Evolutionary conservation across 2,797 vertebrate species (phyloP).

Genomic region (Falco cherrug): DNA sequence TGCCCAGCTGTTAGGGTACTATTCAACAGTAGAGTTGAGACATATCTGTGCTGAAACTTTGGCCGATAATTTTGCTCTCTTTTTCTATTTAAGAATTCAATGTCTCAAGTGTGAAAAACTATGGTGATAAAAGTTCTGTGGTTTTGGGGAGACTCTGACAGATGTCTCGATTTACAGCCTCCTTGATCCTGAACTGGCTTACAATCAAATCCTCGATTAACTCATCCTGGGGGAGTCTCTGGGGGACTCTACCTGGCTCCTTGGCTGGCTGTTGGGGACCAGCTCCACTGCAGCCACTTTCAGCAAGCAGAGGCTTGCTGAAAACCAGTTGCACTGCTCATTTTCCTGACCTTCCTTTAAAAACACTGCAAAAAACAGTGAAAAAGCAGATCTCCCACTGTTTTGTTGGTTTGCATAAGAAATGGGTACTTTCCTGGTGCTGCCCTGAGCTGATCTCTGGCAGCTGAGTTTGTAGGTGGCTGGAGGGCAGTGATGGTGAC

Average conservation of each 20-base stretch:
- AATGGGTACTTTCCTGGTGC: not conserved
- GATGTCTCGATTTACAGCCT: not conserved
- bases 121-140: not conserved
- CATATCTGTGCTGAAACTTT: not conserved
- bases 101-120: not conserved
- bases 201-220: not conserved
- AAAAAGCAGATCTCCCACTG: not conserved
- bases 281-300: not conserved
- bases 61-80: not conserved
- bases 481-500: not conserved
- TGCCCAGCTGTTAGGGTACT: not conserved
- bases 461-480: not conserved
- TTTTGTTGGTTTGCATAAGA: not conserved
- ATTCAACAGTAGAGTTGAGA: not conserved
- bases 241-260: not conserved
- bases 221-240: not conserved
- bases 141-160: not conserved
- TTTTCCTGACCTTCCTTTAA: not conserved
- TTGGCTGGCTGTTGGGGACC: not conserved
- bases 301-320: not conserved
- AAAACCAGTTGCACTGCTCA: not conserved
- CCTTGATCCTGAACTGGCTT: not conserved
- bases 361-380: fast-evolving
- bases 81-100: not conserved
- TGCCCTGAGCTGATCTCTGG: not conserved